phyloP scores from a whole-genome alignment of 2,797 vertebrate species.

The Diplodus puntazzo region DNA sequence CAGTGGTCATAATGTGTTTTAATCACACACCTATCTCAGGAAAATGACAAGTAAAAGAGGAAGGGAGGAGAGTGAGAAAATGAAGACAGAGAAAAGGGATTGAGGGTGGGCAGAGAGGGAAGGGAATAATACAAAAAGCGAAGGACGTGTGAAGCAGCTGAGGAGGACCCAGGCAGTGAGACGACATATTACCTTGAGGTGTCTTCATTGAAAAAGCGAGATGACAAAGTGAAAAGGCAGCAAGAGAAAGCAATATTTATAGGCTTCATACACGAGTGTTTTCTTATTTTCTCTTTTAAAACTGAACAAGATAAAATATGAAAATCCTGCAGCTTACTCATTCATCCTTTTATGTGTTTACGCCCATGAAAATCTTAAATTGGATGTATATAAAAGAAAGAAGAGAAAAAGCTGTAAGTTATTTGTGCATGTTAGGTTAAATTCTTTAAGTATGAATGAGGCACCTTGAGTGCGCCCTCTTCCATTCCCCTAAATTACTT shows the following conservation, averaged over 20 bases:
- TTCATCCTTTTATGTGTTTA: background rate
- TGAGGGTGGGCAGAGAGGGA: conserved; percentile 16
- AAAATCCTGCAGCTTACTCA: background rate
- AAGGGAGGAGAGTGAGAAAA: conserved; percentile 29
- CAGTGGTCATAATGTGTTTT: conserved; percentile 36
- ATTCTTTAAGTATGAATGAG: conserved; percentile 22
- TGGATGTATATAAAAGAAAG: background rate
- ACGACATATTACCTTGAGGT: conserved; percentile 48
- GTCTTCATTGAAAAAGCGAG: conserved; percentile 9
- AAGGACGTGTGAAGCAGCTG: conserved; percentile 37
- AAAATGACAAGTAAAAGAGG: conserved; percentile 29
- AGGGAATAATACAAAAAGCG: conserved; percentile 30
- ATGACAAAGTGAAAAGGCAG: conserved; percentile 23
- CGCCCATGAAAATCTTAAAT: background rate
- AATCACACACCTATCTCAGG: conserved; percentile 51
- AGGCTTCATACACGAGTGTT: conserved; percentile 14
- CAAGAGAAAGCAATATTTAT: conserved; percentile 5
- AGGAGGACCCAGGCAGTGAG: conserved; percentile 32
- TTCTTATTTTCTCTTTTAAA: conserved; percentile 21
- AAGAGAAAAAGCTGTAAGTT: conserved; percentile 17
- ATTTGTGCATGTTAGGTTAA: conserved; percentile 37
- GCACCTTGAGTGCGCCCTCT: conserved; percentile 30
- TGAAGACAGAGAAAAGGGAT: conserved; percentile 35
- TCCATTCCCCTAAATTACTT: conserved; percentile 30
- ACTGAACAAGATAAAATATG: background rate